Conservation (phyloP, 2,113 vertebrate genomes). For the Microtus pennsylvanicus region DNA sequence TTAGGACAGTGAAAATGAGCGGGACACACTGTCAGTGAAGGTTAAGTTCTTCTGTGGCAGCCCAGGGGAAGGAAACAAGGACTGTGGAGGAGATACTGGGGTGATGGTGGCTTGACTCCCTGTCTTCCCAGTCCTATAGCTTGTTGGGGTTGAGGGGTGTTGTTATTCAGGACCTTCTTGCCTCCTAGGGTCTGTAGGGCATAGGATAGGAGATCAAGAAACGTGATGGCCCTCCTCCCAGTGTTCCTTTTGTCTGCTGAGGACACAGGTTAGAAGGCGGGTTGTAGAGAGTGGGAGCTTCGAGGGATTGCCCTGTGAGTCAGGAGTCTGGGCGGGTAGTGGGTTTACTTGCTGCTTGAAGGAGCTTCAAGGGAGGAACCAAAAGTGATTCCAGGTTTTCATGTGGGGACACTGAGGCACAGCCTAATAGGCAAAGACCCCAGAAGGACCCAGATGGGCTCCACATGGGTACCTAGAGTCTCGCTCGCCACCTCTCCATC, state of each 20-base stretch:
- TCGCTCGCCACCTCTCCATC: neutral
- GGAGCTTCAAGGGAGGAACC: neutral
- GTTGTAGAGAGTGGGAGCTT: neutral
- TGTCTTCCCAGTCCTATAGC: neutral
- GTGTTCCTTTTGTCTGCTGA: too few relatives aligned
- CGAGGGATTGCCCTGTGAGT: neutral
- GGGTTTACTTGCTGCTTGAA: neutral
- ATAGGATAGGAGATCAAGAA: neutral
- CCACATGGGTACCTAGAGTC: neutral
- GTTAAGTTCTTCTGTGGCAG: constrained; percentile 49
- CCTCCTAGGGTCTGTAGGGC: neutral
- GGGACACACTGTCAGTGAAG: constrained; percentile 38
- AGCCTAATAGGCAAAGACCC: neutral
- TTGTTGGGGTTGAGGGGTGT: neutral
- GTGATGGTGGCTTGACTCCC: too few relatives aligned
- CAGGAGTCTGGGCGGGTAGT: neutral
- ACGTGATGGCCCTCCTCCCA: rapidly evolving
- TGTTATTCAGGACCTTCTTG: neutral
- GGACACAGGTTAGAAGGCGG: neutral
- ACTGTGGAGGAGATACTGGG: neutral
- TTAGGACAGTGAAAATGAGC: neutral
- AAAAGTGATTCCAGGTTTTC: neutral
- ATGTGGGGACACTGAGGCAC: neutral
- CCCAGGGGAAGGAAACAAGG: neutral
- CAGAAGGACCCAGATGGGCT: neutral